Evolutionary conservation across 2,888 invertebrate genomes (phyloP).

Genomic region (Metellina segmentata): DNA sequence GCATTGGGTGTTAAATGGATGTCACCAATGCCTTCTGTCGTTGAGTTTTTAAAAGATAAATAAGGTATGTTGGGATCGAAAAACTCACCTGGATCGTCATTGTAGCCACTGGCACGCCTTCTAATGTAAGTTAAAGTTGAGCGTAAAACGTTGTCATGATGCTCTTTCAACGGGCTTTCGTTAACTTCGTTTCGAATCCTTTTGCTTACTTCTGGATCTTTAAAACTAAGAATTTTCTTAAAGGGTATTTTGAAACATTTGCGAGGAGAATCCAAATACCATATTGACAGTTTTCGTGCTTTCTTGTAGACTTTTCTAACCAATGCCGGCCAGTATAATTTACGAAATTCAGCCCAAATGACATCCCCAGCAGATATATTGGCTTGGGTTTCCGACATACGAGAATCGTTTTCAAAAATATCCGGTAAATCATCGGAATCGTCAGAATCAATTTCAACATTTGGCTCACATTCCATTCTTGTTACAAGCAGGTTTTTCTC

Average conservation of each 20-base stretch:
- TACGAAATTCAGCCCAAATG: slow-evolving; percentile 46
- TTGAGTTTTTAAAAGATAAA: background rate
- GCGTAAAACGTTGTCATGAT: slow-evolving; percentile 27
- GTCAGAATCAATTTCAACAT: background rate
- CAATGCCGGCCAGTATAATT: slow-evolving; percentile 55
- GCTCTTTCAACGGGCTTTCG: background rate
- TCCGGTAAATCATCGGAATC: slow-evolving; percentile 17
- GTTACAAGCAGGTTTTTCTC: background rate
- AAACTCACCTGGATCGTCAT: slow-evolving; percentile 19
- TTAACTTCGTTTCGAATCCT: slow-evolving; percentile 10
- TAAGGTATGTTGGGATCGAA: slow-evolving; percentile 8
- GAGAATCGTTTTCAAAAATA: background rate
- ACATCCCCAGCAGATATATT: slow-evolving; percentile 17
- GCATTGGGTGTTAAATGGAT: background rate
- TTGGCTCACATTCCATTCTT: background rate
- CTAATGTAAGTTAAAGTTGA: background rate
- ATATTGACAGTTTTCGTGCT: slow-evolving; percentile 35
- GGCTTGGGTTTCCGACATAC: background rate
- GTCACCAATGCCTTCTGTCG: background rate
- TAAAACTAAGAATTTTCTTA: slow-evolving; percentile 26
- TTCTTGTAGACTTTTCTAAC: slow-evolving; percentile 37
- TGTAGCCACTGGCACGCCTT: background rate
- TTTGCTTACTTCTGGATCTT: background rate
- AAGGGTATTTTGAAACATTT: slow-evolving; percentile 46
- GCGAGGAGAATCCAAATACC: slow-evolving; percentile 48